Base-by-base conservation (phyloP, 2,888 invertebrate genomes). In the Hydroisotoma schaefferi region DNA sequence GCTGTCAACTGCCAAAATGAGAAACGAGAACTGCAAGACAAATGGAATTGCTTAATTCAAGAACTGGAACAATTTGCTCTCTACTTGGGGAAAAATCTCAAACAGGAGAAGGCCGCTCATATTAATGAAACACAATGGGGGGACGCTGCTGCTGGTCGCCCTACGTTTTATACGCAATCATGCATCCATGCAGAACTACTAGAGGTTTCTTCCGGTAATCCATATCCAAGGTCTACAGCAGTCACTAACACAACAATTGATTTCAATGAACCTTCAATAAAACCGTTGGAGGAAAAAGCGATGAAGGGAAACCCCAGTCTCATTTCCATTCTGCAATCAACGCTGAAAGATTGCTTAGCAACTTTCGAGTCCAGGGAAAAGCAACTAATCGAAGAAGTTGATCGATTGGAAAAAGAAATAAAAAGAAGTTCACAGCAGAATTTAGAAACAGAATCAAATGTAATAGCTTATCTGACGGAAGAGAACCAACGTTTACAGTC, bases 401-500 rank as follows among this genome's bases (percentile, higher is more conserved):
- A 67, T 63, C 60, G 65, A 63, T 63, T 72, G 44, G 66, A 65
- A 43, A 47, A 49, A 10, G 63, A 71, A 63, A 66, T 70, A 6
- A 46, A 55, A 25, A 60, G 54, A 37, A 60, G 57, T 27, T 20
- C 44, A 22, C 29, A 55, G 27, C 38, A 57, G 15, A 55, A 59
- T 20, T 49, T 56, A 29, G 55, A 66, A 43, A 55, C 58, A 15
- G 59, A 62, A 43, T 63, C 61, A 18, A 61, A 63, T 22, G 55
- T 65, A 52, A 63, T 72, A 55, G 60, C 64, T 4, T 65, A 68
- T 61, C 60, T 72, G 33, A 51, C 57, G 18, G 65, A 82, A 76
- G 74, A 84, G 68, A 80, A 84, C 75, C 77, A 80, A 73, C 77
- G 82, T 71, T 70, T 79, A 76, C 72, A 82, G 74, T 74, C 82